Evolutionary conservation across 2,113 vertebrate species (phyloP), one percentile per base, ranked within the genome.

Genomic region (Alces alces): DNA sequence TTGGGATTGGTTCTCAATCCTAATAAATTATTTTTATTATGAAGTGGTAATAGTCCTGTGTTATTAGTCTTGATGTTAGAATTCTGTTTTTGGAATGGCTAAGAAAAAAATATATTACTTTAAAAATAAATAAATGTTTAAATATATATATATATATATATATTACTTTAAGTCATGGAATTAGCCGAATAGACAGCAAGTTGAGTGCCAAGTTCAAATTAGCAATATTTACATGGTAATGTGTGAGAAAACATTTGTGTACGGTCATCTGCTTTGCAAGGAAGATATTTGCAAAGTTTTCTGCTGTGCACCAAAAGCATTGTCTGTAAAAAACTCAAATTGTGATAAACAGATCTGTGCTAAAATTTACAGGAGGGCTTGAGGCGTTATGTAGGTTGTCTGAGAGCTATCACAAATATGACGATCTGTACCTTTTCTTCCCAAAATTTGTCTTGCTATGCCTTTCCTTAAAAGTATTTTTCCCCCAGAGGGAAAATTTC

Each of bases 321-420:
- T 97, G 98, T 99, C 97, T 98, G 98, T 98, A 93, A 97, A 84
- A 57, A 97, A 64, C 98, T 97, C 91, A 3, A 1, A 89, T 92
- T 96, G 98, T 97, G 97, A 95, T 45, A n/a, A 55, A 94, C 91
- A 55, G 95, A 96, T 98, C 99, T 99, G 92, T 99, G 99, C 98
- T 55, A 97, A 98, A 98, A 98, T 98, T 99, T 99, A 98, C 99
- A 98, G 98, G 98, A 96, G 96, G 54, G 96, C 94, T 84, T 86
- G 39, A 86, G 52, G 61, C 6, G 7, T 23, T 50, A 54, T 52
- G 9, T 39, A 5, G 25, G 57, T 94, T 96, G 96, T 96, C 0
- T 86, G 36, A 95, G 92, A 64, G 87, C 43, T 3, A 52, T 85
- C 85, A 60, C 52, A 78, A 36, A 78, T 10, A n/a, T 61, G 89